A percentile compares a stretch with the other conserved stretches of the same genome.
phyloP scores from a whole-genome alignment of 2,888 invertebrate genomes.

The Ichneumoninae sp. region DNA sequence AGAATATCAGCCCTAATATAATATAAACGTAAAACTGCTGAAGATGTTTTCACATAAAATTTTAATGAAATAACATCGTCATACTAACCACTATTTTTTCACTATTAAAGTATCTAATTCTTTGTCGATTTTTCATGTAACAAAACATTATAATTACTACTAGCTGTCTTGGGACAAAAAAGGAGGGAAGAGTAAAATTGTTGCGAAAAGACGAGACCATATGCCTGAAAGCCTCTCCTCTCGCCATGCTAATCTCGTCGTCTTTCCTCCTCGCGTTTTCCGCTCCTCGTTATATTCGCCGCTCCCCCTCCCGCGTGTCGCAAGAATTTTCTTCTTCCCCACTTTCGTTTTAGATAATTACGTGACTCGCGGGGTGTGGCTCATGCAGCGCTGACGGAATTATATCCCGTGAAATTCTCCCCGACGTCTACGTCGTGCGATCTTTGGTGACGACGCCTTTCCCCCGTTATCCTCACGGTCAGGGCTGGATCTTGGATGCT shows the following conservation, averaged over 20 bases:
- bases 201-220: constrained; percentile 4
- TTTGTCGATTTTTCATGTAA: not conserved
- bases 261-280: constrained; percentile 35
- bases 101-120: not conserved
- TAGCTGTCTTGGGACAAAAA: not conserved
- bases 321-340: constrained; percentile 34
- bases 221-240: constrained; percentile 33
- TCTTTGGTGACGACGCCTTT: constrained; percentile 42
- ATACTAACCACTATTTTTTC: not conserved
- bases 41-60: not conserved
- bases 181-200: constrained; percentile 9
- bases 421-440: constrained; percentile 34
- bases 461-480: constrained; percentile 45
- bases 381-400: constrained; percentile 44
- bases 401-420: constrained; percentile 59
- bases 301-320: not conserved
- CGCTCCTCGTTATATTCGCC: constrained; percentile 41
- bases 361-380: constrained; percentile 19
- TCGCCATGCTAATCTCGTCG: constrained; percentile 50
- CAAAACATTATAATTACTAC: not conserved
- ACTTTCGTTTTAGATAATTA: constrained; percentile 55
- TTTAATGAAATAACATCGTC: not conserved
- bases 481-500: constrained; percentile 23
- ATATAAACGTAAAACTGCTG: not conserved
- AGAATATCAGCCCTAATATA: too few relatives aligned